Evolutionary conservation across 2,888 invertebrate species (phyloP), one percentile per base, ranked within the genome.

Genomic region (Leucophenga montana): DNA sequence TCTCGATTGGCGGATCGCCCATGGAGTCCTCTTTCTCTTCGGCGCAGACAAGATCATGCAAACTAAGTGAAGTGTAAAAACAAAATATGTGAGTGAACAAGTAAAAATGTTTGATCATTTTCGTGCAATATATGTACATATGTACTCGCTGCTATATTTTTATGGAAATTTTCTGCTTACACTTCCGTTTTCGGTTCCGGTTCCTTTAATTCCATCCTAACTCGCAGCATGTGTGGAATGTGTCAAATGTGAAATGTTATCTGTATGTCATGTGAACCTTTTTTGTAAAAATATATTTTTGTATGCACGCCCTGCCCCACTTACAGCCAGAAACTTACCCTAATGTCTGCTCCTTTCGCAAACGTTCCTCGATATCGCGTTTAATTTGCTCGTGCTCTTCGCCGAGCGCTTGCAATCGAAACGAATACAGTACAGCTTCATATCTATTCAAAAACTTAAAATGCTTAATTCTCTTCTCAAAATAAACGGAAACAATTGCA

Each of bases 371-470:
- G 3, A 94, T 92, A 80, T 91, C 90, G 33, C 89, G 88, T 20
- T 92, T 88, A 77, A 91, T 90, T 13, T 89, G 85, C 33, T 88
- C 86, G 83, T 93, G 94, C 0, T 90, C 89, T 16, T 89, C 86
- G 0, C 91, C 90, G 16, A 94, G 88, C 80, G 91, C 91, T 78
- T 92, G 90, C 82, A 94, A 92, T 1, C 94, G 91, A 67, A 94
- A 88, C 0, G 92, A 91, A 78, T 91, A 88, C 14, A 94, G 90
- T 79, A 86, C 56, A 0, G 74, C 67, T 1, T 78, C 61, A 14
- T 71, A 68, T 6, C 84, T 85, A 65, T 11, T 20, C 1, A 1
- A 46, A 5, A 18, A 13, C 0, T 11, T 11, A 9, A 3, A 4
- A 16, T 31, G 54, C 27, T 31, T 4, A 50, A 2, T 1, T 6